These are phyloP conservation scores for Phymatocera aterrima DNA, from an alignment of 2,888 invertebrate genomes.

Conservation along the genomic window DNA sequence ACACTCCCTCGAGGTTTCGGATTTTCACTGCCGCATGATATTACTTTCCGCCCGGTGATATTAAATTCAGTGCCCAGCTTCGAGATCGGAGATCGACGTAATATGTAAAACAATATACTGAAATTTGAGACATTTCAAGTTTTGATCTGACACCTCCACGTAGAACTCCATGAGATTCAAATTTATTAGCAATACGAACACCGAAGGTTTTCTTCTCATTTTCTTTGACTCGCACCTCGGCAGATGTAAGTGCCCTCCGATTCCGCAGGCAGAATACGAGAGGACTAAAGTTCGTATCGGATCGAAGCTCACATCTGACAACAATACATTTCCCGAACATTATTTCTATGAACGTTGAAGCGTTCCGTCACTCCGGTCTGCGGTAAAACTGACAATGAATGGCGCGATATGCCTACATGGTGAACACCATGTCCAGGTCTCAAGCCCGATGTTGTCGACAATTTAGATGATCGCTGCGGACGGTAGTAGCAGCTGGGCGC, in stretches of 20 bases:
- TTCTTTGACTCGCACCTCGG: not conserved
- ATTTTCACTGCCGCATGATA: not conserved
- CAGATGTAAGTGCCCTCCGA: not conserved
- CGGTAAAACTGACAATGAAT: not conserved
- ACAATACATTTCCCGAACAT: constrained; percentile 37
- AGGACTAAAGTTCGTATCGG: constrained; percentile 16
- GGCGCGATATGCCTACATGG: not conserved
- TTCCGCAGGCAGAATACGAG: not conserved
- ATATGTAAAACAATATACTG: not conserved
- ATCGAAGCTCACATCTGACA: not conserved
- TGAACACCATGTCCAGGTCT: constrained; percentile 24
- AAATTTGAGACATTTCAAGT: not conserved
- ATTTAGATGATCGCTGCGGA: constrained; percentile 22
- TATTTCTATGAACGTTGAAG: not conserved
- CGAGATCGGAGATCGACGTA: not conserved
- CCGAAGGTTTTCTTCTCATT: not conserved
- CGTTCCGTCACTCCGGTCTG: not conserved
- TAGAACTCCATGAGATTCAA: not conserved
- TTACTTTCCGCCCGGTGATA: not conserved
- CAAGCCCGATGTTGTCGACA: constrained; percentile 17
- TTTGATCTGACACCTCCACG: not conserved
- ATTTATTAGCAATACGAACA: not conserved
- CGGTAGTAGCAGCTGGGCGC: not conserved
- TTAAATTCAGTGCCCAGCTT: not conserved
- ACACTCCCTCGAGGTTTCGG: not conserved